These are phyloP conservation scores for Spheniscus humboldti DNA, from an alignment of 2,797 vertebrate genomes.

Conservation along the genomic window DNA sequence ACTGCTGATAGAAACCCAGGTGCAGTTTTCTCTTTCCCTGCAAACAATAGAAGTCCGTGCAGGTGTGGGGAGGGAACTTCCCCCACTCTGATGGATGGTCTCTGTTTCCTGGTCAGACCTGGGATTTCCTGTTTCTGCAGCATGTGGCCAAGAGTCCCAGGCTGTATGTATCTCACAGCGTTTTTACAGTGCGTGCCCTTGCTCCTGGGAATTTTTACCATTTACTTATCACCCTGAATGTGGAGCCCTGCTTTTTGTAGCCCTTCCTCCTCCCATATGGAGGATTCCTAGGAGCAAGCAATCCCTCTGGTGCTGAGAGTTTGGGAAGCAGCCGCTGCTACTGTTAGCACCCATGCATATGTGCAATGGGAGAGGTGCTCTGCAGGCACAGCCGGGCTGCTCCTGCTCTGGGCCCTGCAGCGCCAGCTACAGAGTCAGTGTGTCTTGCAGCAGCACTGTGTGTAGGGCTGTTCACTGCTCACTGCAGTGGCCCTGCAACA, in stretches of 20 bases:
- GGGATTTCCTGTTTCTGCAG: background rate
- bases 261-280: background rate
- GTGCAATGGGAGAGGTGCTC: background rate
- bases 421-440: background rate
- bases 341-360: background rate
- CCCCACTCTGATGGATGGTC: rapidly evolving
- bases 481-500: background rate
- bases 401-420: background rate
- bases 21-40: background rate
- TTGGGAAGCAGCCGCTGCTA: background rate
- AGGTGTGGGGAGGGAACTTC: background rate
- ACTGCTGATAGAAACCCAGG: background rate
- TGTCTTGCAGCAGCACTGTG: background rate
- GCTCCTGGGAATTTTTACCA: background rate
- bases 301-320: background rate
- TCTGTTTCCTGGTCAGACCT: background rate
- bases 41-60: background rate
- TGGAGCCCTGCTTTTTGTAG: background rate
- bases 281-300: background rate
- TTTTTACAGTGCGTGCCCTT: background rate
- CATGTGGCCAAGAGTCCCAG: background rate
- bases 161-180: background rate
- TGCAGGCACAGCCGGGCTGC: background rate
- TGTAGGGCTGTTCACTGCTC: background rate
- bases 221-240: background rate